A percentile compares a stretch with the other conserved stretches of the same genome.
Conservation (phyloP, 1,140 invertebrate species). For the Drosophila grimshawi region DNA sequence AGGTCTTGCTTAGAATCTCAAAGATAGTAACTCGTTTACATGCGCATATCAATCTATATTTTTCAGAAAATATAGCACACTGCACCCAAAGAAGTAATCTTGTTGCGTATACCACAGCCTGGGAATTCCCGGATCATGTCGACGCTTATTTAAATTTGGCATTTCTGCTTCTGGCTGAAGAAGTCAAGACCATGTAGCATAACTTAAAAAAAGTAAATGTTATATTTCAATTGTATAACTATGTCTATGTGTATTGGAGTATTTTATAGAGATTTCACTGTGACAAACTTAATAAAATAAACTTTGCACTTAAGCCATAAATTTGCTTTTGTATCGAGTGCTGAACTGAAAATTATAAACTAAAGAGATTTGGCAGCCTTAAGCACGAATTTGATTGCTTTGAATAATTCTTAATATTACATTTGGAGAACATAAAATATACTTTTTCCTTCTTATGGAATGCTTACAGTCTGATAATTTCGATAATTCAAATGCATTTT, state of each 20-base stretch:
- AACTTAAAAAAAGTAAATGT: background rate
- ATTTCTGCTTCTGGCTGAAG: conserved; percentile 66
- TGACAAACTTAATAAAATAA: background rate
- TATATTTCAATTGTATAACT: background rate
- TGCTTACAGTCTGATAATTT: conserved; percentile 28
- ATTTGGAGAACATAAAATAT: conserved; percentile 7
- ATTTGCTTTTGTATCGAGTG: background rate
- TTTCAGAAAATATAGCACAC: conserved; percentile 68
- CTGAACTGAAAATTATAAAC: background rate
- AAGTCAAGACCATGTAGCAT: conserved; percentile 36
- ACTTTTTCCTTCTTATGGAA: conserved; percentile 28
- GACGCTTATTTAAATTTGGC: conserved; percentile 60
- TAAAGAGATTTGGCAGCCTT: background rate
- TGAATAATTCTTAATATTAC: background rate
- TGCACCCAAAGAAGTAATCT: conserved; percentile 55
- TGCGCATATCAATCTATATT: background rate
- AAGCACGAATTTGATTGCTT: background rate
- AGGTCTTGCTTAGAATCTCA: too few species aligned
- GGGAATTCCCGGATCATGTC: conserved; percentile 74
- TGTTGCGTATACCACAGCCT: conserved; percentile 58
- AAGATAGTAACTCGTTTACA: too few species aligned
- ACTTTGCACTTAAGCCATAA: too few species aligned
- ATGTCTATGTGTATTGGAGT: background rate
- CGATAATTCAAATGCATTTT: conserved; percentile 23
- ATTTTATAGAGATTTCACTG: background rate